These are phyloP conservation scores for Drosophila ohnishii DNA, from an alignment of 1,140 invertebrate genomes.

Conservation along the genomic window DNA sequence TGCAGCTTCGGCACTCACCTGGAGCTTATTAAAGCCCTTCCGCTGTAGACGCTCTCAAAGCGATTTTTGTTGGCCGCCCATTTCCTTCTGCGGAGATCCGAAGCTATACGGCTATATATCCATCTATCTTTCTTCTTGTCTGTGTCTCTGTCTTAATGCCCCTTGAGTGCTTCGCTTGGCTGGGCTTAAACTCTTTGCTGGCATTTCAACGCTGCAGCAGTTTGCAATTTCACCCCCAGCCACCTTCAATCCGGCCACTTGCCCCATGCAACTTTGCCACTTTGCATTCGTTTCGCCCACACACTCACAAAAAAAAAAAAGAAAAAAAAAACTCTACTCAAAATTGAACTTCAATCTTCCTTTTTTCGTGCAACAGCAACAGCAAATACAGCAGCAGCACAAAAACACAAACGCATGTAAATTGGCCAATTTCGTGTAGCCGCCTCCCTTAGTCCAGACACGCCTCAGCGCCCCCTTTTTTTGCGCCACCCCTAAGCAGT, in stretches of 20 bases:
- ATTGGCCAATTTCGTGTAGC: slow-evolving; percentile 71
- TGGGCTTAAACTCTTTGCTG: slow-evolving; percentile 74
- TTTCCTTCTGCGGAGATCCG: background rate
- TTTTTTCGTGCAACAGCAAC: slow-evolving; percentile 30
- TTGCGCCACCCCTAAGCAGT: background rate
- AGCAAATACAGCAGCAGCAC: slow-evolving; percentile 13
- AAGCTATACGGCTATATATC: slow-evolving; percentile 24
- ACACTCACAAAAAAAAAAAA: slow-evolving; percentile 21
- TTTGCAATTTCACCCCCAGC: slow-evolving; percentile 40
- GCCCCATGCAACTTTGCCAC: slow-evolving; percentile 51
- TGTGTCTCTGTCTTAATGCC: slow-evolving; percentile 63
- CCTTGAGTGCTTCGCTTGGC: slow-evolving; percentile 71
- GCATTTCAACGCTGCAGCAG: slow-evolving; percentile 65
- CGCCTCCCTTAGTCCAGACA: slow-evolving; percentile 38
- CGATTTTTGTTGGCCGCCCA: slow-evolving; percentile 21
- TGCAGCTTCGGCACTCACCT: slow-evolving; percentile 40
- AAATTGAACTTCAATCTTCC: slow-evolving; percentile 71
- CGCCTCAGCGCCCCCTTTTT: slow-evolving; percentile 11
- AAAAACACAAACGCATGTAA: slow-evolving; percentile 74
- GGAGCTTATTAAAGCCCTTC: slow-evolving; percentile 56
- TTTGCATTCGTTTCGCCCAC: slow-evolving; percentile 60
- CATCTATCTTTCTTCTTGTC: slow-evolving; percentile 28
- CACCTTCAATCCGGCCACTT: slow-evolving; percentile 14
- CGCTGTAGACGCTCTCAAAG: slow-evolving; percentile 46
- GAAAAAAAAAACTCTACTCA: slow-evolving; percentile 20